Evolutionary conservation across 2,888 invertebrate species (phyloP), one percentile per base, ranked within the genome.

Genomic region (Lordiphosa andalusiaca): DNA sequence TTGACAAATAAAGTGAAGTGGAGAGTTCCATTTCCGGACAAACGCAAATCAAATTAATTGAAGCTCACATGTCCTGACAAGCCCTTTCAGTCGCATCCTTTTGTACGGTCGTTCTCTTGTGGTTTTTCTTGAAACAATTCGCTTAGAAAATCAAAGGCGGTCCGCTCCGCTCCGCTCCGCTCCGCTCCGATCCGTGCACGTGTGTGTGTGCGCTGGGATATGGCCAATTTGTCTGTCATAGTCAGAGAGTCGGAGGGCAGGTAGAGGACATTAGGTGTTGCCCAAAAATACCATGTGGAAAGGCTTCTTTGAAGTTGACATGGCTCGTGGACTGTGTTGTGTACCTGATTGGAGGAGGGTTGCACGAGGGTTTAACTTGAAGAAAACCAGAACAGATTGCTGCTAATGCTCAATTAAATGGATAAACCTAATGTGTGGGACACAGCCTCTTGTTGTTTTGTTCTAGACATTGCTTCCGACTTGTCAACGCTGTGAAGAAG

Each of bases 91-190:
- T 39, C 42, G 49, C 52, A 44, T 57, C 25, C 30, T 30, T 35
- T 16, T 38, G 13, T 23, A 33, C 21, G 39, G 6, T 7, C 25
- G 6, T 10, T 73, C 86, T 86, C 78, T 73, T 84, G 84, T 75
- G 87, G 85, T 84, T 72, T 77, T 80, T 75, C 86, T 83, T 81
- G 76, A 85, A 87, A 83, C 87, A 87, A 87, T 87, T 87, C 86
- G 85, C 71, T 78, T 87, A 86, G 87, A 87, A 87, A 87, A 87
- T 87, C 87, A 87, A 87, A 87, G 87, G 87, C 76, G 71, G 58
- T 51, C 72, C 68, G 63, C 63, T 41, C 40, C 25, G 56, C 69
- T 49, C 41, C 19, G 19, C 4, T 2, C 41, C 19, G 19, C 4
- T 19, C 19, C 19, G 19, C 4, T 2, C 41, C 19, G 19, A 0